Evolutionary conservation across 1,140 invertebrate species (phyloP).

Genomic region (Drosophila takahashii): DNA sequence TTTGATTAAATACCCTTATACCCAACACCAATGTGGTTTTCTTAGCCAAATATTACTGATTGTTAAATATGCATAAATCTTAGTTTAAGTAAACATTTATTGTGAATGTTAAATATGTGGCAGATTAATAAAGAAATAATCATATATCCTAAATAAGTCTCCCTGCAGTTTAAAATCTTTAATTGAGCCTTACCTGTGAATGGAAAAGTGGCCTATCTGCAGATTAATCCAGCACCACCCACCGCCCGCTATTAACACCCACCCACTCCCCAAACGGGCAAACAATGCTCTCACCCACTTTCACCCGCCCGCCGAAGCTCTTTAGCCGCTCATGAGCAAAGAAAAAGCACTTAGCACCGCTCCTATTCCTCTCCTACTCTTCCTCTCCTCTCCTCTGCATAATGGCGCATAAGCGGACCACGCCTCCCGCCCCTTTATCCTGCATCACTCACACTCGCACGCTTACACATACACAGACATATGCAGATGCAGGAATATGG

Average conservation of each 20-base stretch:
- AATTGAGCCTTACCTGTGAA: conserved; percentile 1
- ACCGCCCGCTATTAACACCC: not conserved
- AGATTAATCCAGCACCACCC: conserved; percentile 5
- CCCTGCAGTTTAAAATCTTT: not conserved
- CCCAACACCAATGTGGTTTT: not conserved
- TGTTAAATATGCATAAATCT: conserved; percentile 18
- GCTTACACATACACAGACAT: conserved; percentile 6
- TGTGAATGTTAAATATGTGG: not conserved
- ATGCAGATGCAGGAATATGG: conserved; percentile 7
- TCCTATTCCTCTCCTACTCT: not conserved
- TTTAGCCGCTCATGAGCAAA: conserved; percentile 49
- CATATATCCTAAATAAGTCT: too few relatives aligned
- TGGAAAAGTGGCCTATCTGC: conserved; percentile 5
- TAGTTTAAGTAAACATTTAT: not conserved
- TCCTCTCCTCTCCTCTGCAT: conserved; percentile 22
- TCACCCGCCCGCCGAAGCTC: not conserved
- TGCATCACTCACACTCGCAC: conserved; percentile 7
- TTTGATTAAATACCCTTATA: not conserved
- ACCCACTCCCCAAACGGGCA: conserved; percentile 35
- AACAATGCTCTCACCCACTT: conserved; percentile 46
- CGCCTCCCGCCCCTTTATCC: conserved; percentile 2
- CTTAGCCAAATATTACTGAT: not conserved
- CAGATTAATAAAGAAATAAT: not conserved
- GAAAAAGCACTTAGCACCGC: conserved; percentile 70
- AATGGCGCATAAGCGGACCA: conserved; percentile 46